These are phyloP conservation scores for Anser brachyrhynchus DNA, from an alignment of 2,113 vertebrate genomes.

Conservation along the genomic window DNA sequence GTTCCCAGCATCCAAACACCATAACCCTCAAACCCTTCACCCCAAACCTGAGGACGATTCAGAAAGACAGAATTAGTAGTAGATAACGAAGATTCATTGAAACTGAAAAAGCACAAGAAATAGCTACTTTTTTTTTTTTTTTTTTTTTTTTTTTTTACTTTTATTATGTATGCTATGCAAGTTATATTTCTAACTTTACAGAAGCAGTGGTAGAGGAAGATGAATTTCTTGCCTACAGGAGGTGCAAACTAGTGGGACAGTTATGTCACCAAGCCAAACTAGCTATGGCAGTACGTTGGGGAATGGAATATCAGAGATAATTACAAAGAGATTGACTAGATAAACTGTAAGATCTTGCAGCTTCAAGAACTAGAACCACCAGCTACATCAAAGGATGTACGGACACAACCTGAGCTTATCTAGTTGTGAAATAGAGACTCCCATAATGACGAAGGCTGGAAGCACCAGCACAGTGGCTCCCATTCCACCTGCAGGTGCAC, in stretches of 20 bases:
- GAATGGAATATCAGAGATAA: background rate
- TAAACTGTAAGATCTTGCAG: background rate
- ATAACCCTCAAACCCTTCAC: background rate
- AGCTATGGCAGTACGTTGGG: background rate
- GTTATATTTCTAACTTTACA: background rate
- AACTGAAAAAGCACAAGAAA: background rate
- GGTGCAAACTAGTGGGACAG: background rate
- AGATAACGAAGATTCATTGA: background rate
- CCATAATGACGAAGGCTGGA: background rate
- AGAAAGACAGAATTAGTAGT: background rate
- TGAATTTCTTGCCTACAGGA: background rate
- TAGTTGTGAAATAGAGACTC: background rate
- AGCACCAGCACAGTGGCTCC: background rate
- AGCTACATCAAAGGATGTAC: background rate
- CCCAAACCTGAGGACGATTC: background rate
- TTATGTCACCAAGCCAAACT: background rate
- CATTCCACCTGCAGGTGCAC: background rate
- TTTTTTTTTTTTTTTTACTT: background rate
- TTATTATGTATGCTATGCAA: background rate
- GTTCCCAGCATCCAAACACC: background rate
- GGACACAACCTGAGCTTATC: background rate
- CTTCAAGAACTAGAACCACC: background rate
- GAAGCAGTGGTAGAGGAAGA: background rate
- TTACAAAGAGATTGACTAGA: background rate
- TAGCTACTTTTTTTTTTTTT: background rate